Base-by-base conservation (phyloP, 2,888 invertebrate species). In the Hypena proboscidalis region DNA sequence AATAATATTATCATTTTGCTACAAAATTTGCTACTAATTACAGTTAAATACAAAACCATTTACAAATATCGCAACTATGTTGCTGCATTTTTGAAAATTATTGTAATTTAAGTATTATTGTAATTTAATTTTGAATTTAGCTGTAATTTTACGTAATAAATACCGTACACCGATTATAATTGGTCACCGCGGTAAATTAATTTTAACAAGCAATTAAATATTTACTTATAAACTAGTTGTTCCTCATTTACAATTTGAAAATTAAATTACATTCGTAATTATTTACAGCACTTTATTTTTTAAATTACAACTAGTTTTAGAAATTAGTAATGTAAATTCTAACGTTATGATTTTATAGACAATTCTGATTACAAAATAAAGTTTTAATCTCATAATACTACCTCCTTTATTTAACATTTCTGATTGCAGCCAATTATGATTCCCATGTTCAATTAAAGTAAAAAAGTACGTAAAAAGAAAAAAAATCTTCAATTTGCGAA, bases 211-310 rank as follows among this genome's bases (percentile, higher is more conserved):
- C 58, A 58, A 51, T 56, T 51, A 37, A 48, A 44, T 42, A 47
- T 46, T 45, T 42, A 42, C 85, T 87, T 88, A 88, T 17, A n/a
- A 30, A 10, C 85, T 89, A 89, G 71, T 89, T 89, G 89, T 81
- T 89, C 89, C 89, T 86, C 89, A 78, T 84, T 84, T 84, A 86
- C 82, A 83, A 75, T 74, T 77, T 69, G 63, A 71, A 74, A 74
- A 65, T 70, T 70, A 70, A 58, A 67, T 59, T 69, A 74, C 30
- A 61, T 59, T 52, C 51, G 35, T 54, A 58, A 58, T 58, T 71
- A 74, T 74, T 64, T 76, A 77, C 72, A 74, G 47, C 41, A 40
- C 13, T 51, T 44, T 27, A 46, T 48, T 11, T 1, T 51, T 49
- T 36, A 31, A 25, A 19, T 14, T 57, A 59, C 9, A 9, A 5